Base-by-base conservation (phyloP, 2,113 vertebrate species). In the Eurystomus gularis region DNA sequence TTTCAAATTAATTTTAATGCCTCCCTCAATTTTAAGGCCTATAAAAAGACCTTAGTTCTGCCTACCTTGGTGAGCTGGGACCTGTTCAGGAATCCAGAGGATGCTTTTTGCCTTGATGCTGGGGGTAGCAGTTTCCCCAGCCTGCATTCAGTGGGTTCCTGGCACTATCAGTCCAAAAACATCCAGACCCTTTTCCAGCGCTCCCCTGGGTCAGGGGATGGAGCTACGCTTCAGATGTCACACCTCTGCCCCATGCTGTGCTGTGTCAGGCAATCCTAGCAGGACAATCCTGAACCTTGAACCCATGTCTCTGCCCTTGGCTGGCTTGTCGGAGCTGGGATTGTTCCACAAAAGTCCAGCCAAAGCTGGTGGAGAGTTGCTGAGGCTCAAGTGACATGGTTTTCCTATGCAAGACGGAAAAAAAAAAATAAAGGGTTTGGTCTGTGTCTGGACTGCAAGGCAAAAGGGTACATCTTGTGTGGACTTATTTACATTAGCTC, bases 1-100 rank as follows among this genome's bases (percentile, higher is more conserved):
- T 97, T 95, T 97, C 96, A 96, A 96, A 97, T 98, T 98, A 97
- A 98, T 98, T 98, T 97, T 91, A 97, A 98, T 96, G 96, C 96
- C 89, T 96, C 91, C 81, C 29, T 96, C 96, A 92, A 68, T 96
- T 97, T 97, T 93, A 96, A 97, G 93, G 78, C 94, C 96, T 92
- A 87, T 96, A 94, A 96, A 98, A 96, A 94, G 94, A 77, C 76
- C 33, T 78, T 48, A 58, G 85, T 96, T 95, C 94, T 81, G 87
- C 75, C 86, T 97, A 93, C 89, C 93, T 95, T 87, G 84, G 97
- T 97, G 93, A 97, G 52, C 86, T 70, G 95, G 96, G 96, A 57
- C 82, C 92, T 65, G 64, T 90, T 93, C 91, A 94, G 89, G 82
- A 93, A 96, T 97, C 90, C 7, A 8, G 62, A 73, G 72, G 83